Evolutionary conservation across 2,113 vertebrate species (phyloP).

Genomic region (Odobenus rosmarus): DNA sequence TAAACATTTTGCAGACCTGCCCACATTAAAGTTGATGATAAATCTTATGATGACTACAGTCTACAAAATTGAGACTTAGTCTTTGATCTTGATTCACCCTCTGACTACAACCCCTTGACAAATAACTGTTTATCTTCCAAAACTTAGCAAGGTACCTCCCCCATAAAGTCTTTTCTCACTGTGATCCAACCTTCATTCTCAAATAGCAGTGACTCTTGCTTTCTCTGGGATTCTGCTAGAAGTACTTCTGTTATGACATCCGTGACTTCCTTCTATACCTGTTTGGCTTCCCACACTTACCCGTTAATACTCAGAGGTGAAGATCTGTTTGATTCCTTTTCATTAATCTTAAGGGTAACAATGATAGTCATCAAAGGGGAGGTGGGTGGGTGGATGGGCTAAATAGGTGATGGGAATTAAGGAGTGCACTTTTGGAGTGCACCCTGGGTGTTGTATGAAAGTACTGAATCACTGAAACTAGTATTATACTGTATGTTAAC

Average conservation of each 20-base stretch:
- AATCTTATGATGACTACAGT: background rate
- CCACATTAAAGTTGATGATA: background rate
- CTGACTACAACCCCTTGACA: background rate
- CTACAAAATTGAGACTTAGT: background rate
- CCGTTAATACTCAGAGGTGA: background rate
- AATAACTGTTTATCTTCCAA: background rate
- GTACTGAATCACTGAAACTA: background rate
- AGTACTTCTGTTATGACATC: accelerated
- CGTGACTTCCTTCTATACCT: background rate
- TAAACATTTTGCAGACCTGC: background rate
- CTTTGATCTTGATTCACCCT: background rate
- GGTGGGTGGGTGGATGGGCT: background rate
- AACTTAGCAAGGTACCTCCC: background rate
- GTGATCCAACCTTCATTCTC: background rate
- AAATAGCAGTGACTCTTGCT: background rate
- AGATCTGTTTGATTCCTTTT: background rate
- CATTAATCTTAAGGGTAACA: background rate
- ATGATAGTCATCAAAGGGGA: too few relatives aligned
- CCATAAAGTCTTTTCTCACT: background rate
- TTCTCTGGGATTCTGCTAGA: background rate
- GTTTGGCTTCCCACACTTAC: background rate
- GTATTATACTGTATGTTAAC: background rate
- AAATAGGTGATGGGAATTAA: background rate
- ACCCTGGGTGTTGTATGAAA: background rate
- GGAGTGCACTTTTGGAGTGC: background rate